phyloP scores from a whole-genome alignment of 2,113 vertebrate species.

The Phrynosoma platyrhinos region DNA sequence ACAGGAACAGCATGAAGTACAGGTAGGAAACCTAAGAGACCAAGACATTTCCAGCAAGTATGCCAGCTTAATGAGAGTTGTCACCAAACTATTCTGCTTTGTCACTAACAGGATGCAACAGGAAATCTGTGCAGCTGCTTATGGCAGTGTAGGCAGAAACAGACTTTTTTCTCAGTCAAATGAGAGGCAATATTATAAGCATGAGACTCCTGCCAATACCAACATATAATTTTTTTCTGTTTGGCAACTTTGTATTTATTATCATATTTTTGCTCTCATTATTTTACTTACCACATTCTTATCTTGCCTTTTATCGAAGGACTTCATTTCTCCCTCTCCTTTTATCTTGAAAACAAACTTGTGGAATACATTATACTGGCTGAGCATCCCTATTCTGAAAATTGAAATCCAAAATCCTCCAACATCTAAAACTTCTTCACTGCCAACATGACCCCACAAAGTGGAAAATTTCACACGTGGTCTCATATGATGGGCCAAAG shows the following conservation, averaged over 20 bases:
- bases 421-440: too few species aligned
- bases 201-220: background rate
- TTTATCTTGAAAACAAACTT: background rate
- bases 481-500: too few species aligned
- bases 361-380: background rate
- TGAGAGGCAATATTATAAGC: background rate
- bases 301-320: background rate
- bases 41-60: constrained; percentile 25
- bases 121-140: constrained; percentile 22
- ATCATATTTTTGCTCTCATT: constrained; percentile 2
- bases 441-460: too few species aligned
- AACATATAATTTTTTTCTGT: background rate
- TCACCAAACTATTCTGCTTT: constrained; percentile 17
- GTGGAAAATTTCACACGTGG: too few species aligned
- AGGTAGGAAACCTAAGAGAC: constrained; percentile 13
- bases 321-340: background rate
- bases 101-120: constrained; percentile 22
- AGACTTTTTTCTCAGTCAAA: constrained; percentile 4
- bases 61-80: constrained; percentile 24
- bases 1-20: constrained; percentile 15
- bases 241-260: background rate
- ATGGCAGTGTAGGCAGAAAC: background rate
- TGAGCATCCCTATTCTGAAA: too few species aligned
- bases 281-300: background rate
- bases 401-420: too few species aligned